These are phyloP conservation scores for Polypedilum pembai DNA, from an alignment of 1,140 invertebrate genomes.

Conservation along the genomic window DNA sequence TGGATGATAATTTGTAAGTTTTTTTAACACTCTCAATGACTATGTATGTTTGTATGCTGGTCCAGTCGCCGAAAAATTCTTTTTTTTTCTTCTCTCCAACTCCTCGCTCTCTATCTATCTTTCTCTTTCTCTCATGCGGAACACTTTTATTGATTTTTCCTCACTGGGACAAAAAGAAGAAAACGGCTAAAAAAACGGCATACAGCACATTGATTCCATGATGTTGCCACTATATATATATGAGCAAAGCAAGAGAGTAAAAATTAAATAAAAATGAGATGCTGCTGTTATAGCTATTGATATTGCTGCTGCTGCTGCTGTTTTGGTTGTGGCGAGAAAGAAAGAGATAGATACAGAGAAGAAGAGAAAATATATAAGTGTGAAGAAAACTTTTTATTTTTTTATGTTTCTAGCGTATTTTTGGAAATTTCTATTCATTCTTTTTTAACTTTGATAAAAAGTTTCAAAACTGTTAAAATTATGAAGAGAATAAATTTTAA, in stretches of 20 bases:
- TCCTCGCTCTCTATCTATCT: no score
- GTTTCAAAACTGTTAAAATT: no score
- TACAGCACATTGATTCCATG: constrained; percentile 14
- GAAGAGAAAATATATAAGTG: no score
- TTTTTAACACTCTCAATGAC: background rate
- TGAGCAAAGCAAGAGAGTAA: background rate
- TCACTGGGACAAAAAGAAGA: constrained; percentile 21
- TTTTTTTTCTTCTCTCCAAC: background rate
- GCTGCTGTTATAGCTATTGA: background rate
- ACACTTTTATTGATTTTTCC: constrained; percentile 27
- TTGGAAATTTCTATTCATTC: no score
- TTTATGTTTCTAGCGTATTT: no score
- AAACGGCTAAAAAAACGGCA: constrained; percentile 9
- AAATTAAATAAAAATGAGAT: background rate
- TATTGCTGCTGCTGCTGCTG: no score
- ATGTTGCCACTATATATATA: background rate
- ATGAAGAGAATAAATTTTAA: no score
- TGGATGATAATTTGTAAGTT: constrained; percentile 23
- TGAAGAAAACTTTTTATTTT: no score
- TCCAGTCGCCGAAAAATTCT: constrained; percentile 9
- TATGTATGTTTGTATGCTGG: background rate
- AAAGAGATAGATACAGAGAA: no score
- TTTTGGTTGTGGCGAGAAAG: no score
- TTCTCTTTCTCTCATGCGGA: constrained; percentile 13
- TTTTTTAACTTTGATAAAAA: no score